A percentile compares a stretch with the other conserved stretches of the same genome.
These are phyloP conservation scores for Chaetoderma sp. DNA, from an alignment of 2,888 invertebrate genomes.

Conservation along the genomic window DNA sequence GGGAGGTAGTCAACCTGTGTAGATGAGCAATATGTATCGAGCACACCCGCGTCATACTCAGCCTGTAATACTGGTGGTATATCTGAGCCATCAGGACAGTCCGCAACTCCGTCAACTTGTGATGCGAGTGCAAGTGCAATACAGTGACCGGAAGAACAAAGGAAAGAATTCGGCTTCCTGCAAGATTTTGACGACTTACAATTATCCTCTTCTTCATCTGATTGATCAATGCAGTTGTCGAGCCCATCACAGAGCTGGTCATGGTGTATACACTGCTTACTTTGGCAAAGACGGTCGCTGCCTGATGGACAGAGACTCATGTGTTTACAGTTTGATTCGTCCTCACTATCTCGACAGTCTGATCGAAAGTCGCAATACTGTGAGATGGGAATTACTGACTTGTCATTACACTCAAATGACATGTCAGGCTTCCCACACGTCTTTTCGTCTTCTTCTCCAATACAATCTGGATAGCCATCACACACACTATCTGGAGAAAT, in stretches of 20 bases:
- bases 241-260: background rate
- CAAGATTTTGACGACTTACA: no score
- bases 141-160: constrained; percentile 65
- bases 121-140: constrained; percentile 68
- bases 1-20: no score
- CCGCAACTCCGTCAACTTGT: constrained; percentile 79
- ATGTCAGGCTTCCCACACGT: constrained; percentile 35
- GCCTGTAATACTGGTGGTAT: no score
- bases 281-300: background rate
- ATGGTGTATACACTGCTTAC: background rate
- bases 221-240: background rate
- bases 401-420: background rate
- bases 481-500: constrained; percentile 37
- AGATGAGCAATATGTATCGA: no score
- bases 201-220: background rate
- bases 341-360: background rate
- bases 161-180: no score
- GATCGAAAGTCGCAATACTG: background rate
- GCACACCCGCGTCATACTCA: no score
- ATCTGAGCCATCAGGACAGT: constrained; percentile 81
- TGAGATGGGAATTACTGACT: background rate
- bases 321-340: background rate
- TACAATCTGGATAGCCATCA: constrained; percentile 47
- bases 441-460: constrained; percentile 49
- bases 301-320: no score